These are phyloP conservation scores for Chloroceryle inda DNA, from an alignment of 2,797 vertebrate species.

Conservation along the genomic window DNA sequence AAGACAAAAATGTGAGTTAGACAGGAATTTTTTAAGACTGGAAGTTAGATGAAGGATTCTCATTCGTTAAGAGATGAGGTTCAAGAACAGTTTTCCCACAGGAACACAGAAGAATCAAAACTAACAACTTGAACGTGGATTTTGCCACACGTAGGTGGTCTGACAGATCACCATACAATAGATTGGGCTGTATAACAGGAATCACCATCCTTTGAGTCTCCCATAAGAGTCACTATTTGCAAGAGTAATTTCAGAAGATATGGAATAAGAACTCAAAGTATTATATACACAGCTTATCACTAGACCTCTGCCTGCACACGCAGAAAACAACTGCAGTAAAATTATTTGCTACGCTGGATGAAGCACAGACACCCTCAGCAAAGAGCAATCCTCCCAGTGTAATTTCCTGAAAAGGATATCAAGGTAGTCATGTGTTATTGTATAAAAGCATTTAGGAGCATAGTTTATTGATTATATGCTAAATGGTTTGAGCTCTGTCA, in stretches of 20 bases:
- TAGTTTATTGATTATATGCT: background rate
- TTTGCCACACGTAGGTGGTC: background rate
- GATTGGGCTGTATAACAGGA: background rate
- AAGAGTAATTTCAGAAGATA: background rate
- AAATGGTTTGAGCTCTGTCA: background rate
- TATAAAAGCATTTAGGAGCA: background rate
- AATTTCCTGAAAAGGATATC: background rate
- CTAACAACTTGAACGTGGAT: background rate
- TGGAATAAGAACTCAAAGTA: background rate
- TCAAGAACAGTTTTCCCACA: background rate
- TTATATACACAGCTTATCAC: background rate
- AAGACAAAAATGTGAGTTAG: background rate
- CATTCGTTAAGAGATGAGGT: background rate
- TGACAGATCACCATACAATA: background rate
- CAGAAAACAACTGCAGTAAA: background rate
- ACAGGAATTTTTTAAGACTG: background rate
- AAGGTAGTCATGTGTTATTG: background rate
- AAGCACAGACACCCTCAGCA: background rate
- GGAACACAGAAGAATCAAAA: background rate
- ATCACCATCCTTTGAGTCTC: rapidly evolving
- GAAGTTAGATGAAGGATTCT: background rate
- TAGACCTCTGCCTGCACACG: rapidly evolving
- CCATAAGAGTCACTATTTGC: background rate
- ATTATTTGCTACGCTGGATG: background rate
- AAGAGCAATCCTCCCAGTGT: background rate